phyloP scores from a whole-genome alignment of 2,113 vertebrate species.

The Ochotona princeps region DNA sequence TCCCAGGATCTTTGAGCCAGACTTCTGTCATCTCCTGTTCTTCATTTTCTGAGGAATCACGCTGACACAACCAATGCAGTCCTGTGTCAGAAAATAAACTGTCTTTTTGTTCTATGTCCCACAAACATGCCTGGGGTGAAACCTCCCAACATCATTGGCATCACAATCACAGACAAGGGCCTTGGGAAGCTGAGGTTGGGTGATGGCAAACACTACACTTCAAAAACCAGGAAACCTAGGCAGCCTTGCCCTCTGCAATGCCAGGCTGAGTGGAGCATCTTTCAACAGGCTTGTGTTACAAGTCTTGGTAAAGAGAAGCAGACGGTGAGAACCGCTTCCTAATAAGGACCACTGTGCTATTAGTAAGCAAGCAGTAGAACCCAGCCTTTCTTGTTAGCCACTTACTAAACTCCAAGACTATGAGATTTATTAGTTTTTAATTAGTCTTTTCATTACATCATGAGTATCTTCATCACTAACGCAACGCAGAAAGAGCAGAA shows the following conservation, averaged over 20 bases:
- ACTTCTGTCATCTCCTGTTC: neutral
- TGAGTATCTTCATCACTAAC: slow-evolving; percentile 28
- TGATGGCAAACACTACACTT: slow-evolving; percentile 42
- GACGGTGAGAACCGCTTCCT: slow-evolving; percentile 66
- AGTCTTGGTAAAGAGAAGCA: slow-evolving; percentile 75
- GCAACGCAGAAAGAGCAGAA: slow-evolving; percentile 37
- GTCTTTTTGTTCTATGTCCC: neutral
- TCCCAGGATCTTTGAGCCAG: neutral
- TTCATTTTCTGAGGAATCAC: slow-evolving; percentile 1
- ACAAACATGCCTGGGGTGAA: slow-evolving; percentile 28
- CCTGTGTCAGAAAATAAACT: slow-evolving; percentile 34
- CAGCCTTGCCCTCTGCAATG: slow-evolving; percentile 62
- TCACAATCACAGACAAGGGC: slow-evolving; percentile 44
- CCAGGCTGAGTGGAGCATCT: slow-evolving; percentile 47
- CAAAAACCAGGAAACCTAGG: neutral
- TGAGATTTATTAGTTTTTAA: slow-evolving; percentile 63
- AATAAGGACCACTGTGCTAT: slow-evolving; percentile 38
- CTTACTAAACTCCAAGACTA: slow-evolving; percentile 48
- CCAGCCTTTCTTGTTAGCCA: slow-evolving; percentile 56
- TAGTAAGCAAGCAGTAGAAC: slow-evolving; percentile 53
- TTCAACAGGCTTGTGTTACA: slow-evolving; percentile 69
- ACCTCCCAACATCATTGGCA: slow-evolving; percentile 51
- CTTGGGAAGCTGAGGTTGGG: neutral
- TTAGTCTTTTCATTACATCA: slow-evolving; percentile 67
- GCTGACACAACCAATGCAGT: neutral